Conservation (phyloP, 2,113 vertebrate genomes). For the Pygoscelis adeliae region DNA sequence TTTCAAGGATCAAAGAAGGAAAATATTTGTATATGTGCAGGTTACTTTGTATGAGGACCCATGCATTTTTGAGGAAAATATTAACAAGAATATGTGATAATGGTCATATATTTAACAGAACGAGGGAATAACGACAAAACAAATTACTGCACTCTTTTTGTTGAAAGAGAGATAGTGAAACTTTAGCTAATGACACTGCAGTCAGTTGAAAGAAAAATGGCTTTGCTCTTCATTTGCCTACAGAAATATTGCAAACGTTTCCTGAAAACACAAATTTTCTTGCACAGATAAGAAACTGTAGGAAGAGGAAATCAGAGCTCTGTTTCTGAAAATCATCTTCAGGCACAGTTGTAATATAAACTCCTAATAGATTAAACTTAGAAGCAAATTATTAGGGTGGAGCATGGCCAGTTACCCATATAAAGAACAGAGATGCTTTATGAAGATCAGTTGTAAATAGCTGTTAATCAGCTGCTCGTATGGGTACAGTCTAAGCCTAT, state of each 20-base stretch:
- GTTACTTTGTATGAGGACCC: not conserved
- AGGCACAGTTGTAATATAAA: not conserved
- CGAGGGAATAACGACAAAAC: not conserved
- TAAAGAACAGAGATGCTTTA: not conserved
- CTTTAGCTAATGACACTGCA: not conserved
- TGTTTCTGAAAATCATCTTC: not conserved
- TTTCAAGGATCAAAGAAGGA: not conserved
- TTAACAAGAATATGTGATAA: not conserved
- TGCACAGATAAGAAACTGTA: not conserved
- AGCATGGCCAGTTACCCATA: not conserved
- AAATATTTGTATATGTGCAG: not conserved
- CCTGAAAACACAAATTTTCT: not conserved
- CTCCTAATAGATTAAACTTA: not conserved
- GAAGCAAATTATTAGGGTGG: not conserved
- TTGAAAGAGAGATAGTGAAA: not conserved
- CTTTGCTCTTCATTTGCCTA: not conserved
- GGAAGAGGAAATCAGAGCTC: not conserved
- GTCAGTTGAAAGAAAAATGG: not conserved
- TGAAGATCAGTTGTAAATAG: not conserved
- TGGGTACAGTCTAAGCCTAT: not conserved
- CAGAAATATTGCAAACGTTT: not conserved
- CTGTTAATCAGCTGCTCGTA: not conserved
- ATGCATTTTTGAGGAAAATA: not conserved
- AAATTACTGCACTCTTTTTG: not conserved
- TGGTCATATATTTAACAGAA: not conserved